These are phyloP conservation scores for Poeciliopsis infans DNA, from an alignment of 2,797 vertebrate species.

Conservation along the genomic window DNA sequence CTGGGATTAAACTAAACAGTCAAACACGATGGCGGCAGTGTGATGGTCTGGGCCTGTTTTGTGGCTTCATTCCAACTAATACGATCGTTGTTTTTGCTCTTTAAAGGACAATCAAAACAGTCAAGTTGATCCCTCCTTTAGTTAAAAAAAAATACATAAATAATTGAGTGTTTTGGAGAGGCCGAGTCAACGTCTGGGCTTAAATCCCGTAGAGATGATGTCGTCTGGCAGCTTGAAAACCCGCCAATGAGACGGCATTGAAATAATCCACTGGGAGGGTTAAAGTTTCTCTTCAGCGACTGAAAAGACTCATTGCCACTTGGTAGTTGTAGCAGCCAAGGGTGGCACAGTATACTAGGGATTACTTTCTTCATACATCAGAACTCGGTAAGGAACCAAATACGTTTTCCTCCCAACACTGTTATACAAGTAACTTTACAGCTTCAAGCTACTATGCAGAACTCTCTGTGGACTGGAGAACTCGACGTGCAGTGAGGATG, in stretches of 20 bases:
- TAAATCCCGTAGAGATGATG: not conserved
- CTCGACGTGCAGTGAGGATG: not conserved
- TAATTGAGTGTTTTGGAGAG: not conserved
- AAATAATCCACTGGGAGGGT: not conserved
- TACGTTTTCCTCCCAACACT: not conserved
- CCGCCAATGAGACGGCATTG: not conserved
- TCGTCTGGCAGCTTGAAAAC: not conserved
- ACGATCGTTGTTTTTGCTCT: too few species aligned
- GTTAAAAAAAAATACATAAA: not conserved
- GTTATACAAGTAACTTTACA: not conserved
- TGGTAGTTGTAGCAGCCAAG: not conserved
- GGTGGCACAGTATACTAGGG: not conserved
- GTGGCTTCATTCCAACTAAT: not conserved
- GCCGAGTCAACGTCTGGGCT: not conserved
- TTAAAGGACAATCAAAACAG: not conserved
- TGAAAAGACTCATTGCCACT: not conserved
- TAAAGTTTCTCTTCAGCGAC: not conserved
- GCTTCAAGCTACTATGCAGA: not conserved
- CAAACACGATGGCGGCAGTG: not conserved
- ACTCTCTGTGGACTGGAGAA: not conserved
- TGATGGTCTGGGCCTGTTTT: not conserved
- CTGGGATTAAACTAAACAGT: not conserved
- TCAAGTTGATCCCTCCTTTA: not conserved
- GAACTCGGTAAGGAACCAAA: not conserved
- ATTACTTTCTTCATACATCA: not conserved